A percentile compares a stretch with the other conserved stretches of the same genome.
Evolutionary conservation across 2,113 vertebrate genomes (phyloP).

Genomic region (Pseudolaguvia tuberculata): DNA sequence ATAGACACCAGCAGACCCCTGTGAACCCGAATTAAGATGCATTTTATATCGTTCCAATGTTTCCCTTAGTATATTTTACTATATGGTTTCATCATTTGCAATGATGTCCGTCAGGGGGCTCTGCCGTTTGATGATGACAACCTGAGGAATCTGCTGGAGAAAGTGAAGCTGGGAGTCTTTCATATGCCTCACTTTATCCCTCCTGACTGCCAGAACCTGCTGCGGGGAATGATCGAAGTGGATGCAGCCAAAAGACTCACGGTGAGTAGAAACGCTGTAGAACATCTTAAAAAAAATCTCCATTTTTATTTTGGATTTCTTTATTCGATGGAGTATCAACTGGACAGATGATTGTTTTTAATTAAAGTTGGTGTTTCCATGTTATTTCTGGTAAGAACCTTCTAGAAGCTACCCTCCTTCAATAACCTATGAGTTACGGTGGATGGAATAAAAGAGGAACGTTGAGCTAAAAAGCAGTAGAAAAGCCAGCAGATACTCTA

Average conservation of each 20-base stretch:
- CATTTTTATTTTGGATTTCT: background rate
- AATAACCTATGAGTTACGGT: too few relatives aligned
- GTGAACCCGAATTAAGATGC: too few relatives aligned
- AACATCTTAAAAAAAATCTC: background rate
- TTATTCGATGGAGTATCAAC: too few relatives aligned
- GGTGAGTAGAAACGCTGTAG: slow-evolving; percentile 63
- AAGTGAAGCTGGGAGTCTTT: slow-evolving; percentile 84
- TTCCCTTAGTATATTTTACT: background rate
- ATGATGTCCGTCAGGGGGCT: slow-evolving; percentile 62
- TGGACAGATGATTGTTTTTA: too few relatives aligned
- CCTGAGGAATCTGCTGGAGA: slow-evolving; percentile 79
- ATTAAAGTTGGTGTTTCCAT: too few relatives aligned
- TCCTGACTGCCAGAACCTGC: slow-evolving; percentile 88
- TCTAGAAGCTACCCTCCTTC: too few relatives aligned
- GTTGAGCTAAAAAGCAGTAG: too few relatives aligned
- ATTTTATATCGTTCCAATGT: too few relatives aligned
- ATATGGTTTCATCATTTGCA: background rate
- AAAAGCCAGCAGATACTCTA: too few relatives aligned
- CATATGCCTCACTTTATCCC: slow-evolving; percentile 96
- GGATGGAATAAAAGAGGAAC: too few relatives aligned
- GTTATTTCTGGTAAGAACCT: too few relatives aligned
- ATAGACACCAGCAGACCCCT: too few relatives aligned
- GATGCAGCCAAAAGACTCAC: slow-evolving; percentile 88
- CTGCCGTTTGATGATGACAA: slow-evolving; percentile 87
- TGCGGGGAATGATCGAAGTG: slow-evolving; percentile 93